These are phyloP conservation scores for Pogonophryne albipinna DNA, from an alignment of 2,797 vertebrate species.

Conservation along the genomic window DNA sequence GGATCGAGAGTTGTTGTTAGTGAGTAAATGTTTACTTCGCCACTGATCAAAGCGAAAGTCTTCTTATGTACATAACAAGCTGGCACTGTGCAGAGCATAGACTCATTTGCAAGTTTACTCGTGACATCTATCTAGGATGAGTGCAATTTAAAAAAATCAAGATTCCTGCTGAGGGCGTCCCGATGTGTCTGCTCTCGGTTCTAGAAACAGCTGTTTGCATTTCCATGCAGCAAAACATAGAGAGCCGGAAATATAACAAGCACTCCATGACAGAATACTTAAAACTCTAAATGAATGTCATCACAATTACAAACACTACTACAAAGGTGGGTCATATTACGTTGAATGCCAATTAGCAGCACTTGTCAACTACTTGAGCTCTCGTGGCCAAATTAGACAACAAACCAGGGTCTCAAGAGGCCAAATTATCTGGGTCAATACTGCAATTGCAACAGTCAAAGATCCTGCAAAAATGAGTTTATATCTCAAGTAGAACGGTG, in stretches of 20 bases:
- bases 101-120: slow-evolving; percentile 5
- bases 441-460: background rate
- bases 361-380: slow-evolving; percentile 13
- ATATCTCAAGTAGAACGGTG: background rate
- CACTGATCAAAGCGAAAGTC: slow-evolving; percentile 6
- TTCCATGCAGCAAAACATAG: background rate
- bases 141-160: slow-evolving; percentile 10
- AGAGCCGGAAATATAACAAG: slow-evolving; percentile 5
- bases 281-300: background rate
- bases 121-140: slow-evolving; percentile 9
- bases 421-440: slow-evolving; percentile 18
- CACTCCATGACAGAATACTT: slow-evolving; percentile 18
- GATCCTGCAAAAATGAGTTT: background rate
- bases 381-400: background rate
- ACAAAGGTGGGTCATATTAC: slow-evolving; percentile 10
- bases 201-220: slow-evolving; percentile 14
- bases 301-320: slow-evolving; percentile 37
- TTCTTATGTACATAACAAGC: slow-evolving; percentile 46
- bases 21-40: slow-evolving; percentile 19
- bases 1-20: slow-evolving; percentile 11
- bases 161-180: slow-evolving; percentile 1
- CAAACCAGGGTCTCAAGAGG: background rate
- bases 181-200: background rate
- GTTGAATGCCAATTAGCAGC: slow-evolving; percentile 25
- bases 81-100: background rate